Percentiles rank a stretch among this genome's conserved stretches.
Conservation (phyloP, 2,888 invertebrate species). For the Dorcus parallelipipedus region DNA sequence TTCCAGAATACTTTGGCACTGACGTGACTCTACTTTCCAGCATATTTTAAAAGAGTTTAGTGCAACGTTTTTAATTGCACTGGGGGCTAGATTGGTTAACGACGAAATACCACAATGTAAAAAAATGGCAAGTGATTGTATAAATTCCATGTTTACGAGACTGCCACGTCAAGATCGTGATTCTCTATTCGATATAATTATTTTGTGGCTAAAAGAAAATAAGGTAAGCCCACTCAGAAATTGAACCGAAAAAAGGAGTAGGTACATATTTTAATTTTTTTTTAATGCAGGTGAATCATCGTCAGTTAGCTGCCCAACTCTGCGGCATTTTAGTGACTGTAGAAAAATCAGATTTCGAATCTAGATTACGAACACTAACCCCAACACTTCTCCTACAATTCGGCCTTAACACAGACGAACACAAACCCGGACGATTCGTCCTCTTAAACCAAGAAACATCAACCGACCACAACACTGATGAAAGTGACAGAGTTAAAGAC, state of each 20-base stretch:
- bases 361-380: conserved; percentile 59
- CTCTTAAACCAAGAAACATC: conserved; percentile 19
- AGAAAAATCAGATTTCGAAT: conserved; percentile 69
- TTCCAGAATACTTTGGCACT: background rate
- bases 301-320: conserved; percentile 74
- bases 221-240: conserved; percentile 48
- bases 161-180: conserved; percentile 57
- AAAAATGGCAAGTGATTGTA: conserved; percentile 66
- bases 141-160: conserved; percentile 66
- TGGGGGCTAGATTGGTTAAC: conserved; percentile 77
- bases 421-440: conserved; percentile 12
- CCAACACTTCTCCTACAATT: conserved; percentile 53
- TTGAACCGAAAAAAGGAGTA: no score
- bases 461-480: conserved; percentile 37
- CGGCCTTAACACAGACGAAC: conserved; percentile 26
- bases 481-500: conserved; percentile 63
- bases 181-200: conserved; percentile 67
- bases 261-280: conserved; percentile 21
- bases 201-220: conserved; percentile 66
- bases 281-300: conserved; percentile 58
- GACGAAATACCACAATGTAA: conserved; percentile 77
- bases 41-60: conserved; percentile 58
- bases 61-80: conserved; percentile 68
- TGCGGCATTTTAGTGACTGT: conserved; percentile 76
- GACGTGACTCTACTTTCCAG: conserved; percentile 44